These are phyloP conservation scores for rabbit (Oryctolagus cuniculus) DNA, from an alignment of 2,113 vertebrate genomes.

Conservation along the genomic window mOryCun1.1 NC_091448.1:9144001-9144500, in stretches of 20 bases:
- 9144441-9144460: not conserved
- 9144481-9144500: fast-evolving
- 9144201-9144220: fast-evolving
- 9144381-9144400: not conserved
- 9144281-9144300: no score
- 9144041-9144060: not conserved
- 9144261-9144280: not conserved
- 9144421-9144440: not conserved
- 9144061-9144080: not conserved
- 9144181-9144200: fast-evolving
- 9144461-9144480: fast-evolving
- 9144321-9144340: not conserved
- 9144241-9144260: fast-evolving
- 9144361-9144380: not conserved
- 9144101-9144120: not conserved
- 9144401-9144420: not conserved
- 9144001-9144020: not conserved
- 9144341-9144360: not conserved
- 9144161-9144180: not conserved
- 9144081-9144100: not conserved
- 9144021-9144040: not conserved
- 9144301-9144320: not conserved
- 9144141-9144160: not conserved
- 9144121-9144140: no score
- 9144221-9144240: fast-evolving